These are phyloP conservation scores for Lacerta viridis DNA, from an alignment of 2,797 vertebrate species.

Conservation along the genomic window DNA sequence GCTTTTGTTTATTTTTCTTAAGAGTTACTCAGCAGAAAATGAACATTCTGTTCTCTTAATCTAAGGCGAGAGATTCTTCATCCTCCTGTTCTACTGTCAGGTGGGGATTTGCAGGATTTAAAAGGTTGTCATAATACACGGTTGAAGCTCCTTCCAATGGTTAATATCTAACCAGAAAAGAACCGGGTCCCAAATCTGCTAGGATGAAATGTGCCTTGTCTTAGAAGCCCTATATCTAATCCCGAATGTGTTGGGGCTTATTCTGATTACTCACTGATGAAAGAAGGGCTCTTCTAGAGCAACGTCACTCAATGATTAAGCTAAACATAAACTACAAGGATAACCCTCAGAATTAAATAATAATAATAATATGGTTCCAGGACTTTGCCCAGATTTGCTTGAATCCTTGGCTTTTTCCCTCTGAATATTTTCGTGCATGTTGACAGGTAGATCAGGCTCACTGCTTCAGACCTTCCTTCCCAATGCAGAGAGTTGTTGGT, in stretches of 20 bases:
- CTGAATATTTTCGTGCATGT: background rate
- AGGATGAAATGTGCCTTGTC: background rate
- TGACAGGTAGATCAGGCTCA: no score
- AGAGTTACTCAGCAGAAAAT: constrained; percentile 38
- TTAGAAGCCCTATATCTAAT: background rate
- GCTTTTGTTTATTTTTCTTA: constrained; percentile 40
- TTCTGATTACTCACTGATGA: constrained; percentile 1
- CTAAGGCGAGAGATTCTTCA: constrained; percentile 1
- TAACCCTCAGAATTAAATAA: background rate
- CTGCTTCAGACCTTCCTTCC: no score
- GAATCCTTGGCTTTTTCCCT: background rate
- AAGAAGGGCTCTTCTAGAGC: background rate
- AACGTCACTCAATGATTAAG: background rate
- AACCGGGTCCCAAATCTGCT: background rate
- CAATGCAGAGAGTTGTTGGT: no score
- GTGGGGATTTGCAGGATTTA: constrained; percentile 36
- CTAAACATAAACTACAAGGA: background rate
- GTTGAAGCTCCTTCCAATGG: constrained; percentile 12
- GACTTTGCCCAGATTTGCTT: background rate
- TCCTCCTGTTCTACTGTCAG: constrained; percentile 42
- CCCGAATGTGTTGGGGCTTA: background rate
- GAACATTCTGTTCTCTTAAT: constrained; percentile 37
- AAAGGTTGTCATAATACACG: constrained; percentile 35
- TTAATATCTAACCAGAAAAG: constrained; percentile 1
- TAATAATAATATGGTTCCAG: background rate